These are phyloP conservation scores for Hucho hucho DNA, from an alignment of 2,113 vertebrate species.

Conservation along the genomic window DNA sequence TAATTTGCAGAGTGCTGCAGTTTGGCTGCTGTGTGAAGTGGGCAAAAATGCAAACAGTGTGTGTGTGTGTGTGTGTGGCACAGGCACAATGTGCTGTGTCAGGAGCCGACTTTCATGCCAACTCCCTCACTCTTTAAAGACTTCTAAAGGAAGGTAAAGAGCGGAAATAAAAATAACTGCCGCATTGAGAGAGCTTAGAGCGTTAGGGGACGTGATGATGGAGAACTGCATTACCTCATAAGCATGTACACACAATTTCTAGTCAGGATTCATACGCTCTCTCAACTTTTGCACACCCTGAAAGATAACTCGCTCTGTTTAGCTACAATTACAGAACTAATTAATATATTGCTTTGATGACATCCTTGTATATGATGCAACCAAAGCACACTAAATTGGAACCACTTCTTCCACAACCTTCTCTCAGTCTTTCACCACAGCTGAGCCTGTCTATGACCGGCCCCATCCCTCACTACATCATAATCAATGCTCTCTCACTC, in stretches of 20 bases:
- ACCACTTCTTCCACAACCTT: neutral
- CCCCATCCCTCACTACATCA: conserved; percentile 28
- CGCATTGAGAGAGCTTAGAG: conserved; percentile 11
- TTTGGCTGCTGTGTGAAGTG: conserved; percentile 34
- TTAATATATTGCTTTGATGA: too few relatives aligned
- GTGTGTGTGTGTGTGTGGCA: neutral
- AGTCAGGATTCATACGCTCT: neutral
- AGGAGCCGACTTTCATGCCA: conserved; percentile 36
- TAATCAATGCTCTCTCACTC: conserved; percentile 67
- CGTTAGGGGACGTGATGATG: neutral
- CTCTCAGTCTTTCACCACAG: neutral
- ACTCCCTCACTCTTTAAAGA: conserved; percentile 27
- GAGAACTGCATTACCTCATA: neutral
- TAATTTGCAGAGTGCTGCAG: conserved; percentile 60
- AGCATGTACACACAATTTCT: neutral
- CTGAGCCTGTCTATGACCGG: too few relatives aligned
- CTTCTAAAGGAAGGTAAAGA: conserved; percentile 18
- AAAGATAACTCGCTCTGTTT: neutral
- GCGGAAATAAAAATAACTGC: conserved; percentile 39
- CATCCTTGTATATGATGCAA: too few relatives aligned
- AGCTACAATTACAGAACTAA: too few relatives aligned
- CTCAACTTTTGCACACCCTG: neutral
- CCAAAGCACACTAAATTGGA: neutral
- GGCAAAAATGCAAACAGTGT: conserved; percentile 1
- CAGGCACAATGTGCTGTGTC: conserved; percentile 62